phyloP scores from a whole-genome alignment of 2,888 invertebrate genomes.

The Clusia tigrina region DNA sequence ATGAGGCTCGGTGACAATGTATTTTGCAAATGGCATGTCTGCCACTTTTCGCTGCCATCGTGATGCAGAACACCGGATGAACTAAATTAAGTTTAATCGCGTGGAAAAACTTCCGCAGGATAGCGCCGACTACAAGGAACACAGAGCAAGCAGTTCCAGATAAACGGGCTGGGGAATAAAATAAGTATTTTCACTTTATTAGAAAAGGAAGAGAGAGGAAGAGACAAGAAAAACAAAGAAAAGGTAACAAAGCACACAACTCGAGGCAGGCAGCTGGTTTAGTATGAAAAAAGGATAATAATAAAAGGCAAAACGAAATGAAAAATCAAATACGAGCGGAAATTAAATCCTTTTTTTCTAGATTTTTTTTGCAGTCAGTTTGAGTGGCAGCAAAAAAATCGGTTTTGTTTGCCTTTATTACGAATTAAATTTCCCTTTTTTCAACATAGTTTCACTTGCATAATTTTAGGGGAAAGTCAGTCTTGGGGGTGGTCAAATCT shows the following conservation, averaged over 20 bases:
- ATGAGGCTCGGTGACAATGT: no score
- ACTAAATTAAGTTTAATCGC: slow-evolving; percentile 30
- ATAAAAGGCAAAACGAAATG: not conserved
- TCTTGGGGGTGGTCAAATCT: no score
- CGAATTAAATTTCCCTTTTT: no score
- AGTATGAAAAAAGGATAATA: not conserved
- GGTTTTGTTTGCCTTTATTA: no score
- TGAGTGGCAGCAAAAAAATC: not conserved
- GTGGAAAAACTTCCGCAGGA: slow-evolving; percentile 24
- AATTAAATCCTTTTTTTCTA: slow-evolving; percentile 24
- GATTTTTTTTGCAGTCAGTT: no score
- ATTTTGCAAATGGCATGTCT: no score
- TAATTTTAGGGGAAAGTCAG: no score
- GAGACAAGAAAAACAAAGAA: not conserved
- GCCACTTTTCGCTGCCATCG: no score
- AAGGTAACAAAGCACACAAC: not conserved
- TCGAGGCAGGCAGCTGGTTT: not conserved
- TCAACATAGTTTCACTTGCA: no score
- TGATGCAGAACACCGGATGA: not conserved
- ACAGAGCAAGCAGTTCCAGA: not conserved
- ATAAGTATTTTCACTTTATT: not conserved
- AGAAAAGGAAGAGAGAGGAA: not conserved
- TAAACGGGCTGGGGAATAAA: not conserved
- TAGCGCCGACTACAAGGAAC: not conserved
- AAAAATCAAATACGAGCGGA: slow-evolving; percentile 18